These are phyloP conservation scores for Sorex maritimensis DNA, from an alignment of 2,797 vertebrate species.

Conservation along the genomic window DNA sequence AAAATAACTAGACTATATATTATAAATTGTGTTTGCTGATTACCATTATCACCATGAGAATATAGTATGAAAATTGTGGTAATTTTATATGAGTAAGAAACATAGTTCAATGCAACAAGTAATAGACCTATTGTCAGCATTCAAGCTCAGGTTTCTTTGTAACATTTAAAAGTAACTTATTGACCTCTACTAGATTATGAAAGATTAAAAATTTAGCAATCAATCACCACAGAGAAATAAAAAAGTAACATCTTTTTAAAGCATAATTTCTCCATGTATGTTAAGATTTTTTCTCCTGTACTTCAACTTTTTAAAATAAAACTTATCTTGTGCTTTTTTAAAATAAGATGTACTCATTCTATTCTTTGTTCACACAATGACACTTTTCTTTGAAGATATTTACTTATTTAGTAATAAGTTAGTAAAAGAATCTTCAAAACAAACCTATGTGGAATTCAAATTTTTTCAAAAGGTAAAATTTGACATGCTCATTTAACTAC, in stretches of 20 bases:
- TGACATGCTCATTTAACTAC: constrained; percentile 30
- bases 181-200: background rate
- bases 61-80: background rate
- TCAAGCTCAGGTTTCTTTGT: background rate
- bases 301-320: too few relatives aligned
- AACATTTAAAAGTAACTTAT: constrained; percentile 7
- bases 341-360: background rate
- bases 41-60: background rate
- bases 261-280: too few relatives aligned
- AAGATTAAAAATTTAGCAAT: too few relatives aligned
- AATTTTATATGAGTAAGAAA: background rate
- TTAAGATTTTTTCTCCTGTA: too few relatives aligned
- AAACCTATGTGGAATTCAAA: constrained; percentile 53
- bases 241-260: background rate
- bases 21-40: background rate
- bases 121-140: background rate
- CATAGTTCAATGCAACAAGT: background rate
- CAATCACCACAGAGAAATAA: too few relatives aligned
- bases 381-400: background rate
- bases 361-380: background rate
- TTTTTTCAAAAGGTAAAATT: constrained; percentile 1
- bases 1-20: background rate
- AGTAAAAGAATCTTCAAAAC: constrained; percentile 54
- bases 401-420: constrained; percentile 19
- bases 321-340: background rate